Conservation (phyloP, 2,888 invertebrate species). For the Leucophora obtusa region DNA sequence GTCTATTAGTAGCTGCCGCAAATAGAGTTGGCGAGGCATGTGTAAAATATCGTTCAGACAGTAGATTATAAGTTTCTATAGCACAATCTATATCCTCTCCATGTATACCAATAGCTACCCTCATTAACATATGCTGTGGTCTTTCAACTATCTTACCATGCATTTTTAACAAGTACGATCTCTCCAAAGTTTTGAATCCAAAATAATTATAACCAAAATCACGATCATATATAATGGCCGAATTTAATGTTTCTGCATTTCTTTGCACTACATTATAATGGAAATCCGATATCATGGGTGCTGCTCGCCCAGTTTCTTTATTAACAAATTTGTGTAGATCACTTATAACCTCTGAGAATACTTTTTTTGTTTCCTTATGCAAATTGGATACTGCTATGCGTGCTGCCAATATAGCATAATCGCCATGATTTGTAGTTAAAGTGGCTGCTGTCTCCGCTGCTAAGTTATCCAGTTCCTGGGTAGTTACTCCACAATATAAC, state of each 20-base stretch:
- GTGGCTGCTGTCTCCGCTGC: constrained; percentile 99
- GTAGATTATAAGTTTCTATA: constrained; percentile 95
- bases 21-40: constrained; percentile 99
- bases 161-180: constrained; percentile 95
- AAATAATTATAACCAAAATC: constrained; percentile 99
- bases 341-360: constrained; percentile 95
- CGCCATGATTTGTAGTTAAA: constrained; percentile 97
- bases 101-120: constrained; percentile 97
- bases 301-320: constrained; percentile 84
- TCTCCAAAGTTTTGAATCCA: constrained; percentile 98
- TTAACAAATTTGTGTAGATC: constrained; percentile 89
- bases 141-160: constrained; percentile 95
- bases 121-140: constrained; percentile 99
- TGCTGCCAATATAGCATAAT: constrained; percentile 94
- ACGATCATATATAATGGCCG: constrained; percentile 96
- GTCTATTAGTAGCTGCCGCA: constrained; percentile 93
- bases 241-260: constrained; percentile 93
- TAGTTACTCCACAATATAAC: constrained; percentile 96
- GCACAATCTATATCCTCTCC: constrained; percentile 94
- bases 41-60: constrained; percentile 97
- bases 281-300: constrained; percentile 92
- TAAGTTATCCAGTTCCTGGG: constrained; percentile 96
- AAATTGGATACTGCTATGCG: constrained; percentile 97
- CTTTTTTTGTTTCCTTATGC: constrained; percentile 98
- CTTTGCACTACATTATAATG: constrained; percentile 89